Percentiles rank a stretch among this genome's conserved stretches.
Conservation (phyloP, 2,888 invertebrate genomes). For the Calameuta idolon region DNA sequence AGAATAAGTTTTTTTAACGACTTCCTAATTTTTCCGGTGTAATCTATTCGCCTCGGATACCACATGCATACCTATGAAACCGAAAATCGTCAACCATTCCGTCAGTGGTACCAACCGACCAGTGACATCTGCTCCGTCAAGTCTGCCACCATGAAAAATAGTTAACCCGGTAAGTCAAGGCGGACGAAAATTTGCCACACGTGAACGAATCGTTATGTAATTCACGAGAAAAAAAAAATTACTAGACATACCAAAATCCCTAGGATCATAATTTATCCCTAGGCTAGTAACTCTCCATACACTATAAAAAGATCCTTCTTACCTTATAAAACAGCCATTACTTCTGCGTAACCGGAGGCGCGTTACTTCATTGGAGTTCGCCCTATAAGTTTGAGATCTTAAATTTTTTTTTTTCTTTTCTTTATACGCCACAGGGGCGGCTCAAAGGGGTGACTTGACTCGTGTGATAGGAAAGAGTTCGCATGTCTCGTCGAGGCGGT, state of each 20-base stretch:
- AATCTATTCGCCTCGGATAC: background rate
- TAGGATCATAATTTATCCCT: background rate
- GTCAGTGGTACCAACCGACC: background rate
- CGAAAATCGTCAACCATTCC: background rate
- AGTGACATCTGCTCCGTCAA: background rate
- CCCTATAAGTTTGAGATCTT: conserved; percentile 21
- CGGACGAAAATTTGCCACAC: background rate
- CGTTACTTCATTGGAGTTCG: background rate
- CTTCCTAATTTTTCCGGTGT: conserved; percentile 3
- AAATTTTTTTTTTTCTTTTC: conserved; percentile 6
- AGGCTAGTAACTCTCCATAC: background rate
- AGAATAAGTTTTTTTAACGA: conserved; percentile 14
- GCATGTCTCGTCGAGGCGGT: conserved; percentile 67
- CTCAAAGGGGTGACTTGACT: background rate
- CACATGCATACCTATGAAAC: background rate
- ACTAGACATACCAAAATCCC: background rate
- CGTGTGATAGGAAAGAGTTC: conserved; percentile 38
- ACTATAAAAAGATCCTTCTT: background rate
- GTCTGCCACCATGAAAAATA: background rate
- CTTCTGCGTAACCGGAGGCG: background rate
- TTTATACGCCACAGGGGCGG: background rate
- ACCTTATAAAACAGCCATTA: background rate
- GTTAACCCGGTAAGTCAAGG: background rate
- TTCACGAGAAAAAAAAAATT: background rate
- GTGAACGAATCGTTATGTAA: background rate